These are phyloP conservation scores for Synanceia verrucosa DNA, from an alignment of 2,797 vertebrate species.

Conservation along the genomic window DNA sequence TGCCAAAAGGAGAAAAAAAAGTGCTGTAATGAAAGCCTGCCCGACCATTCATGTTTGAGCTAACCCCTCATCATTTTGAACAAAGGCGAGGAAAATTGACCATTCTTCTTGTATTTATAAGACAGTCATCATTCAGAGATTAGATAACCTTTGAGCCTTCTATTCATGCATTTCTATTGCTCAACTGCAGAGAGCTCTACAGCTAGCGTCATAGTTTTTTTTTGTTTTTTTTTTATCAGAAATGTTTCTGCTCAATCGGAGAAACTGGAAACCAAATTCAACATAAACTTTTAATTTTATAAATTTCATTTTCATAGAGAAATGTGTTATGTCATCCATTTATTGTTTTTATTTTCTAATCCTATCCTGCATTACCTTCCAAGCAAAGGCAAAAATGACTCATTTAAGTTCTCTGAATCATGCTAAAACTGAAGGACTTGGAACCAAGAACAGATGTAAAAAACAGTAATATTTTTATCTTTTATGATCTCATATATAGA, in stretches of 20 bases:
- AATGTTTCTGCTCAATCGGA: conserved; percentile 55
- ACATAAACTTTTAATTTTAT: conserved; percentile 68
- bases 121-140: conserved; percentile 55
- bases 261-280: conserved; percentile 59
- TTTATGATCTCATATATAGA: neutral
- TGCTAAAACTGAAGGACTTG: neutral
- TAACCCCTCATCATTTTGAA: conserved; percentile 46
- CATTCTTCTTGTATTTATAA: conserved; percentile 39
- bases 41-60: conserved; percentile 18
- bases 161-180: conserved; percentile 33
- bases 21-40: conserved; percentile 18
- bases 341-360: conserved; percentile 7
- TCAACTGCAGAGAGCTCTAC: conserved; percentile 9
- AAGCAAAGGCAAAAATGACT: conserved; percentile 3
- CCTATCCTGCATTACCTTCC: neutral
- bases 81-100: conserved; percentile 50
- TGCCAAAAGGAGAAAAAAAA: conserved; percentile 15
- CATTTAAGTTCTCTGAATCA: neutral
- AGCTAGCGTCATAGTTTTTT: neutral
- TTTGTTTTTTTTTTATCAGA: conserved; percentile 20
- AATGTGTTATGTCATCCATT: conserved; percentile 49
- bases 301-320: conserved; percentile 69
- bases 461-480: neutral
- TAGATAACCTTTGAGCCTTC: conserved; percentile 47
- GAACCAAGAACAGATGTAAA: neutral